Evolutionary conservation across 2,888 invertebrate genomes (phyloP), one percentile per base, ranked within the genome.

Genomic region (Latrodectus hesperus): DNA sequence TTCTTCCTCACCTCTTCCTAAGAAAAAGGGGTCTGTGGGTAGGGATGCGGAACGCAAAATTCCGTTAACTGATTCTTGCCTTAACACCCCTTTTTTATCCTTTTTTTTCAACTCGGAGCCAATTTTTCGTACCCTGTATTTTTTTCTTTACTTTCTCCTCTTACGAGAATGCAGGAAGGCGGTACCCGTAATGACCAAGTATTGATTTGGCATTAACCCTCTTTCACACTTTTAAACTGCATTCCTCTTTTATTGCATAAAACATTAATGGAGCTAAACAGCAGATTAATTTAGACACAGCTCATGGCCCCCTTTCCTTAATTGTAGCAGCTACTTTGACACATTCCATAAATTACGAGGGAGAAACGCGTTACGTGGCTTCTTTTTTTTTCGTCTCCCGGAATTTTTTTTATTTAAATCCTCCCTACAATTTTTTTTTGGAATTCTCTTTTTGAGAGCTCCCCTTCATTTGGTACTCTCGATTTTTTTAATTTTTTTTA

Each of bases 211-310:
- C 87, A 87, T 87, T 87, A 87, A 87, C 87, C 87, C 72, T 81
- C 87, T 87, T 87, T 87, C 87, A 83, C 87, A 82, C 87, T 87
- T 87, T 86, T 87, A 82, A 87, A 83, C 87, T 87, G 87, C 70
- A 82, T 78, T 60, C 82, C 77, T 76, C 82, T 78, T 87, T 87
- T 87, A 87, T 87, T 87, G 87, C 87, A 87, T 87, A 87, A 87
- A 87, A 87, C 87, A 87, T 87, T 87, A 87, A 87, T 87, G 87
- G 87, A 87, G 87, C 87, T 87, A 87, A 87, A 87, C 87, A 87
- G 82, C 81, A 87, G 87, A 87, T 87, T 87, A 87, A 87, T 87
- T 87, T 87, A 87, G 87, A 87, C 87, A 78, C 82, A 87, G 87
- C 78, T 78, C 82, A 82, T 72, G 74, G 68, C 26, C n/a, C 67